Base-by-base conservation (phyloP, 1,140 invertebrate genomes). In the Lithobius niger region DNA sequence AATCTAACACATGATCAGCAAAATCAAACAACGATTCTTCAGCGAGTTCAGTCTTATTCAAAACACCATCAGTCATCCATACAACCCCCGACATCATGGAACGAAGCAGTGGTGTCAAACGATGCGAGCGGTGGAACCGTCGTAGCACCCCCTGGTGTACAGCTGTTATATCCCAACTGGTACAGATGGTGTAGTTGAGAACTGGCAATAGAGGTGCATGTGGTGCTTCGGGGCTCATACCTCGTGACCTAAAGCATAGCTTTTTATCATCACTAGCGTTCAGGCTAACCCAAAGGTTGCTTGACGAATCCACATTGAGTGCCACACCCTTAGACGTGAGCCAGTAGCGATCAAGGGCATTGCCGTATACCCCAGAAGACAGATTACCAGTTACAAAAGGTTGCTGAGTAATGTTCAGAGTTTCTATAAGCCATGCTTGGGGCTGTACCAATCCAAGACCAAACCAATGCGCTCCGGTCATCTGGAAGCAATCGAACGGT, bases 171-270 rank as follows among this genome's bases (percentile, higher is more conserved):
- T 89, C 85, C 54, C 76, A 73, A 0, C 82, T 81, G 0, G 83
- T 84, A 61, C 89, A 93, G 31, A 93, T 83, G 28, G 86, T 85
- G 61, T 93, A 93, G 54, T 84, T 86, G 56, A 93, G 68, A 57
- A 82, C 76, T 0, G 85, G 80, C 24, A 75, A 61, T 4, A 10
- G 2, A 45, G 2, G 74, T 68, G 0, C 79, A 81, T 15, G 80
- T 59, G 3, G 88, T 0, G 83, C 83, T 65, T 89, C 86, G 62
- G 63, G 53, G 57, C 19, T 81, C 77, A 59, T 88, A 83, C 59
- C 82, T 78, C 63, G 79, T 77, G 0, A 85, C 83, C 64, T 81
- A 78, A 89, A 64, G 59, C 85, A 90, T 47, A 90, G 78, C 63
- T 82, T 75, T 16, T 63, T 55, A 77, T 80, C 27, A 18, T 66